Evolutionary conservation across 2,888 invertebrate species (phyloP), one percentile per base, ranked within the genome.

Genomic region (Theodoxus fluviatilis): DNA sequence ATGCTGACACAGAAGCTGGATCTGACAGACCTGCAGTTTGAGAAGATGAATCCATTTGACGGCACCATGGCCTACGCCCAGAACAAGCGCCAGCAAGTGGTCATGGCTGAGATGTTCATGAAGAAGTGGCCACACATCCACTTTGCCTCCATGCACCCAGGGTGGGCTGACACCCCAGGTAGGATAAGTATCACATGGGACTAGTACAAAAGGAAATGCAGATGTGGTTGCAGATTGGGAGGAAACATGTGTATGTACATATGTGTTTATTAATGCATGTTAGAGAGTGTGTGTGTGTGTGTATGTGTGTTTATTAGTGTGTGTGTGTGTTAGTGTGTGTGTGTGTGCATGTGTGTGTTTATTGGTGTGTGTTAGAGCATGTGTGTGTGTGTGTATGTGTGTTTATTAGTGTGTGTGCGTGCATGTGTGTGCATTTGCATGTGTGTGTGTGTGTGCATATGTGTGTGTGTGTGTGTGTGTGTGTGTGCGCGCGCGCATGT

Each of bases 121-220:
- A 80, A 82, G 66, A 77, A 79, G 43, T 81, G 86, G 74, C 85
- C 87, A 22, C 79, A 81, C n/a, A 79, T 89, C 38, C 87, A 87
- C 77, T 89, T 88, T 79, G 87, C 87, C 18, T 79, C 84, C 28
- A 88, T 88, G 88, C 89, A 89, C 74, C 89, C 89, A 25, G 89
- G 89, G 15, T 89, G 89, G 89, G 87, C 88, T 3, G 88, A 88
- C 73, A 89, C 89, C n/a, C 88, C 88, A 70, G 88, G 85, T 84
- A 73, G 47, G 35, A 9, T 15, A 22, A n/a, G 12, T 55, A 55
- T 55, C 57, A n/a, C 25, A 22, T 18, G 18, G 57, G 9, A 55
- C n/a, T 55, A 55, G 18, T 18, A 18, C 12, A 18, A 22, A n/a
- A 55, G 18, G 9, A 12, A 43, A 15, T 18, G 15, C 43, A 43